A percentile compares a stretch with the other conserved stretches of the same genome.
Evolutionary conservation across 1,140 invertebrate genomes (phyloP).

Genomic region (Drosophila paulistorum): DNA sequence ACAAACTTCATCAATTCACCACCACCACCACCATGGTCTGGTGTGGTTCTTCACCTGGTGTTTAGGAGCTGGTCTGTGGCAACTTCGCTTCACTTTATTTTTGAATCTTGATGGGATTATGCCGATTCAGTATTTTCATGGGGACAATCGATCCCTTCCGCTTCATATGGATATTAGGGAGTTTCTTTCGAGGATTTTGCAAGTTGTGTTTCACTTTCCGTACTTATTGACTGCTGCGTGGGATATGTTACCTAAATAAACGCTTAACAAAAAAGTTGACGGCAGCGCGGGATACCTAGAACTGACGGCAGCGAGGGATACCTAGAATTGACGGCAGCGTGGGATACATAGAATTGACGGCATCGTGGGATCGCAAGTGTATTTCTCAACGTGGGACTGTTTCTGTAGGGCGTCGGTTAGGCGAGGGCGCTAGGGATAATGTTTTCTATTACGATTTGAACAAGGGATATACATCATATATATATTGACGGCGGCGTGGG

Average conservation of each 20-base stretch:
- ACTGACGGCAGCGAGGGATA: constrained; percentile 28
- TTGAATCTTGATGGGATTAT: not conserved
- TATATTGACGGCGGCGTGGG: constrained; percentile 1
- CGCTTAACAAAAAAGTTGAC: constrained; percentile 1
- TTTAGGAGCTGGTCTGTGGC: not conserved
- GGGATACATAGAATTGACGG: constrained; percentile 26
- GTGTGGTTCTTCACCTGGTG: not conserved
- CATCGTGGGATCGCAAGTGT: not conserved
- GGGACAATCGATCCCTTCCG: not conserved
- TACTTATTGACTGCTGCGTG: constrained; percentile 56
- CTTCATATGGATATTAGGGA: constrained; percentile 14
- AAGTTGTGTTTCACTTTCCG: constrained; percentile 26
- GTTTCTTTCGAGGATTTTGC: constrained; percentile 15
- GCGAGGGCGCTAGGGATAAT: constrained; percentile 52
- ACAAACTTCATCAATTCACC: not conserved
- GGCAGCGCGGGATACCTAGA: constrained; percentile 27
- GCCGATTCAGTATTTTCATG: constrained; percentile 4
- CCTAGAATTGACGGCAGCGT: constrained; percentile 38
- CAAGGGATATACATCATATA: not conserved
- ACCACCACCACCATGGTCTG: not conserved
- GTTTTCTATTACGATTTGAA: constrained; percentile 12
- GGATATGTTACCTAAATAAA: constrained; percentile 2
- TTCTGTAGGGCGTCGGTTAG: constrained; percentile 58
- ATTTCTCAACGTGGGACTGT: constrained; percentile 41
- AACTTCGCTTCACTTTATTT: constrained; percentile 16